Conservation (phyloP, 2,888 invertebrate species). For the Metalampra italica region DNA sequence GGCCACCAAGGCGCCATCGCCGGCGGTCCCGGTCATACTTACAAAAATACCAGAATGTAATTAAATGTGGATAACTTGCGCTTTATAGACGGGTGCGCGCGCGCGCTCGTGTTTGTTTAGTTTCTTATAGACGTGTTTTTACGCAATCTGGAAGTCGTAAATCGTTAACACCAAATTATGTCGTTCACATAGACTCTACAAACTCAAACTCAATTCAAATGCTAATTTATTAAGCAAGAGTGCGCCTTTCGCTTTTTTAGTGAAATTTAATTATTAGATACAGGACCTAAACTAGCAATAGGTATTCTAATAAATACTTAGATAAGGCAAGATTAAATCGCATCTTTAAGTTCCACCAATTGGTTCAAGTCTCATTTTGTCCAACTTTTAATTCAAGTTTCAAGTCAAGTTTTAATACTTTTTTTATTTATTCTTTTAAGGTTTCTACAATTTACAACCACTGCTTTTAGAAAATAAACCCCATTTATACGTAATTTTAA, state of each 20-base stretch:
- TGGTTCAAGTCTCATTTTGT: no score
- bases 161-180: constrained; percentile 75
- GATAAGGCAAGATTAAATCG: no score
- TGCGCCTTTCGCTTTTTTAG: neutral
- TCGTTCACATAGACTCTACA: constrained; percentile 52
- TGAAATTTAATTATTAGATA: neutral
- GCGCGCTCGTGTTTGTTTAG: constrained; percentile 71
- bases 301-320: neutral
- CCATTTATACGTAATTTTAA: no score
- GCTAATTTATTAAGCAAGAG: no score
- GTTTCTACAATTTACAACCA: no score
- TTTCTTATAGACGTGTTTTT: constrained; percentile 76
- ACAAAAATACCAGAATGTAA: constrained; percentile 77
- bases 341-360: no score
- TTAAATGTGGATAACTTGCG: constrained; percentile 76
- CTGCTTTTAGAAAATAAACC: no score
- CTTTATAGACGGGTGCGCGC: constrained; percentile 75
- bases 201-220: neutral
- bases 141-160: constrained; percentile 79
- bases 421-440: no score
- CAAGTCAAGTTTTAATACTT: no score
- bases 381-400: no score
- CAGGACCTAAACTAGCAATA: neutral
- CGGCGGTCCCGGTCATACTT: constrained; percentile 70
- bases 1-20: constrained; percentile 63